A percentile compares a stretch with the other conserved stretches of the same genome.
phyloP scores from a whole-genome alignment of 2,797 vertebrate genomes.

The Columba guinea region DNA sequence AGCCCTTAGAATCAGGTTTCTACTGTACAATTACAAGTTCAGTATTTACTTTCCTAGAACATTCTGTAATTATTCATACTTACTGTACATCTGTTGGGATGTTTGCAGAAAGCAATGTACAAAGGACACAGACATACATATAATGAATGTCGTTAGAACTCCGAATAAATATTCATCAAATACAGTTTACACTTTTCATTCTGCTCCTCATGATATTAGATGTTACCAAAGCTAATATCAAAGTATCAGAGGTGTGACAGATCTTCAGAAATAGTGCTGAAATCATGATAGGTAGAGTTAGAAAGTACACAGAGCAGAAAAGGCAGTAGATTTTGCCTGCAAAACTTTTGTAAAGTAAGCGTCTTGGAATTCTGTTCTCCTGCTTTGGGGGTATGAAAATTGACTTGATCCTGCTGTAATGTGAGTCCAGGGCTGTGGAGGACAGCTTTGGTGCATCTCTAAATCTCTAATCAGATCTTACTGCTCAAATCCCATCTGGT shows the following conservation, averaged over 20 bases:
- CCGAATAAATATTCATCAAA: slow-evolving; percentile 55
- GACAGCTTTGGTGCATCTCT: background rate
- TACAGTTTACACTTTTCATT: slow-evolving; percentile 14
- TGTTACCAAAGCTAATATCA: slow-evolving; percentile 49
- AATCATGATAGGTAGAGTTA: background rate
- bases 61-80: slow-evolving; percentile 6
- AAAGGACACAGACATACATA: slow-evolving; percentile 13
- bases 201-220: background rate
- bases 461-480: background rate
- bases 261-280: background rate
- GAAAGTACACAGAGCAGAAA: background rate
- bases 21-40: background rate
- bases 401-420: background rate
- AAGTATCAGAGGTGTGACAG: background rate
- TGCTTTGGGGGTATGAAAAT: background rate
- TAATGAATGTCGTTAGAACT: background rate
- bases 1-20: background rate
- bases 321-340: background rate
- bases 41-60: slow-evolving; percentile 41
- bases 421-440: background rate
- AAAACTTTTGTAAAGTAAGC: background rate
- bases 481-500: background rate
- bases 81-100: background rate
- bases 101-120: slow-evolving; percentile 41
- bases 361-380: background rate